Evolutionary conservation across 2,888 invertebrate genomes (phyloP).

Genomic region (Idaea dimidiata): DNA sequence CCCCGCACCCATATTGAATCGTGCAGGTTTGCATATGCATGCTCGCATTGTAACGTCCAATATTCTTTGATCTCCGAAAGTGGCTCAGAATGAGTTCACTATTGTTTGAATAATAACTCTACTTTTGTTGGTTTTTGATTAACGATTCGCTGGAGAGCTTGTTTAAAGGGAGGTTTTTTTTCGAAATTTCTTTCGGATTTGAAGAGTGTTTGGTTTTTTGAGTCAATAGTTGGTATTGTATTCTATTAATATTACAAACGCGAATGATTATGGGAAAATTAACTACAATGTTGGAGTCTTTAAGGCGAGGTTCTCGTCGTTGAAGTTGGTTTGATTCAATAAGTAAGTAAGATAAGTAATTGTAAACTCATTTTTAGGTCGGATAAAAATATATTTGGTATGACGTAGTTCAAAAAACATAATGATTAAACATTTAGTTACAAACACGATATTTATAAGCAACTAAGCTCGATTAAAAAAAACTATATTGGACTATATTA

Average conservation of each 20-base stretch:
- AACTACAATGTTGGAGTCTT: too few relatives aligned
- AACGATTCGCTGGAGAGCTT: slow-evolving; percentile 15
- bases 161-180: slow-evolving; percentile 3
- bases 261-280: too few relatives aligned
- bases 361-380: too few relatives aligned
- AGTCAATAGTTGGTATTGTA: not conserved
- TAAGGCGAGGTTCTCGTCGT: too few relatives aligned
- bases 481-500: too few relatives aligned
- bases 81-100: slow-evolving; percentile 30
- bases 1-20: slow-evolving; percentile 48
- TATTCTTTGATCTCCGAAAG: slow-evolving; percentile 41
- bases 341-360: too few relatives aligned
- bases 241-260: not conserved
- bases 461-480: too few relatives aligned
- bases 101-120: slow-evolving; percentile 16
- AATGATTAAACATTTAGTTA: too few relatives aligned
- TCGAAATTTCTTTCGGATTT: not conserved
- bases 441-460: too few relatives aligned
- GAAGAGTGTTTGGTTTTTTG: slow-evolving; percentile 2
- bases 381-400: too few relatives aligned
- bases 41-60: slow-evolving; percentile 28
- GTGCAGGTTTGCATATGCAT: slow-evolving; percentile 19
- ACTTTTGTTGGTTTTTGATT: slow-evolving; percentile 17
- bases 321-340: too few relatives aligned
- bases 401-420: too few relatives aligned